Evolutionary conservation across 2,113 vertebrate genomes (phyloP), one percentile per base, ranked within the genome.

Genomic region (Machaerirhynchus nigripectus): DNA sequence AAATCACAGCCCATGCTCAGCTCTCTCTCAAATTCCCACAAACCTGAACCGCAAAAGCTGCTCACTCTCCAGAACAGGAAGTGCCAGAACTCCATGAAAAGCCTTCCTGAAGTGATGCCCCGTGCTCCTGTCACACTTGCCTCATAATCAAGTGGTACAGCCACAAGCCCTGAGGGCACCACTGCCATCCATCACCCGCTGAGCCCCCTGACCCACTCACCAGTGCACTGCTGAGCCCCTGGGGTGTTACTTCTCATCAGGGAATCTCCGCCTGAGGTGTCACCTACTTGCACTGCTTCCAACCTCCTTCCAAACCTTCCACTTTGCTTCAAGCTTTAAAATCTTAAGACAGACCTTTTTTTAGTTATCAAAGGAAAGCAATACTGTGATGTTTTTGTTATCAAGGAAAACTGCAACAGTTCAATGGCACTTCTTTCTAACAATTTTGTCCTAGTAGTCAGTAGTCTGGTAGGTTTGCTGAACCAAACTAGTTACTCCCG

Each of bases 401-500:
- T 44, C 24, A 37, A 83, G 74, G 39, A 68, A 79, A 92, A 63
- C 44, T 49, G 31, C 50, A 77, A n/a, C 31, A 65, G 52, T 31
- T 88, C 82, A 74, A 26, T 15, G 77, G 79, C 61, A 65, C 64
- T 92, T 94, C 49, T 30, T 56, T 52, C 87, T 85, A 95, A 94
- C 83, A 89, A 59, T 56, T 96, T 92, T 95, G 61, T 89, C 82
- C 79, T 77, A 40, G 24, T 4, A 86, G 68, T 89, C 85, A 95
- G 63, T 18, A 69, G 46, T n/a, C 47, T 70, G 28, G 47, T 46
- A n/a, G 46, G 47, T 70, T 70, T 84, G n/a, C 17, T 92, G 87
- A 90, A 74, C 21, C 46, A 70, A 70, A 20, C 30, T 37, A 76
- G 68, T 56, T n/a, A 35, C 10, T 42, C 27, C 27, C 31, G 63